Evolutionary conservation across 2,888 invertebrate genomes (phyloP).

Genomic region (Imbricaverruca yamaguchii): DNA sequence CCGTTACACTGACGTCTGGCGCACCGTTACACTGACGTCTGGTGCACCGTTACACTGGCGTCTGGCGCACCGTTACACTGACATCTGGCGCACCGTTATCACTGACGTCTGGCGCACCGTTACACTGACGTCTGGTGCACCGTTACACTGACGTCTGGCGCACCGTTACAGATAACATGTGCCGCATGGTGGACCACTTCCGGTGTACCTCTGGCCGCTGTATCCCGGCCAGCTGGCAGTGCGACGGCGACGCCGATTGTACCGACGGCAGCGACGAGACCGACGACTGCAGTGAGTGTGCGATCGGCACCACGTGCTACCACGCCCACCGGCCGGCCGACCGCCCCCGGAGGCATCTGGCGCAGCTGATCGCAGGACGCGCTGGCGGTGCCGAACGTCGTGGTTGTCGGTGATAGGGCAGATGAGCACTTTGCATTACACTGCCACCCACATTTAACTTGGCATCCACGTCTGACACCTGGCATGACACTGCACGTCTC

Average conservation of each 20-base stretch:
- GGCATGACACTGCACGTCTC: no score
- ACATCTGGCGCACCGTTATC: not conserved
- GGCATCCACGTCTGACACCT: no score
- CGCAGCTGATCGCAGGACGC: no score
- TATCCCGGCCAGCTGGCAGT: constrained; percentile 55
- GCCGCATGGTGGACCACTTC: constrained; percentile 43
- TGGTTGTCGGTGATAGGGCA: no score
- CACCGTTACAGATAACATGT: not conserved
- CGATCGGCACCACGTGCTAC: no score
- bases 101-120: not conserved
- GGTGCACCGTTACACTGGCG: not conserved
- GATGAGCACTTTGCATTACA: no score
- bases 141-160: not conserved
- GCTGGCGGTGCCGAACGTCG: no score
- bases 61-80: no score
- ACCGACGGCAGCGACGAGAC: constrained; percentile 55
- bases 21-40: not conserved
- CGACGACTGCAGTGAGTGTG: constrained; percentile 27
- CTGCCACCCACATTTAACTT: no score
- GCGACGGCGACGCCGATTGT: constrained; percentile 57
- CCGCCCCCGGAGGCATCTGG: no score
- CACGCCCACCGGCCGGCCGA: no score
- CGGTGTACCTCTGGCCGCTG: constrained; percentile 53
- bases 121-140: not conserved
- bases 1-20: no score